These are phyloP conservation scores for Campoletis sonorensis DNA, from an alignment of 1,140 invertebrate species.

Conservation along the genomic window DNA sequence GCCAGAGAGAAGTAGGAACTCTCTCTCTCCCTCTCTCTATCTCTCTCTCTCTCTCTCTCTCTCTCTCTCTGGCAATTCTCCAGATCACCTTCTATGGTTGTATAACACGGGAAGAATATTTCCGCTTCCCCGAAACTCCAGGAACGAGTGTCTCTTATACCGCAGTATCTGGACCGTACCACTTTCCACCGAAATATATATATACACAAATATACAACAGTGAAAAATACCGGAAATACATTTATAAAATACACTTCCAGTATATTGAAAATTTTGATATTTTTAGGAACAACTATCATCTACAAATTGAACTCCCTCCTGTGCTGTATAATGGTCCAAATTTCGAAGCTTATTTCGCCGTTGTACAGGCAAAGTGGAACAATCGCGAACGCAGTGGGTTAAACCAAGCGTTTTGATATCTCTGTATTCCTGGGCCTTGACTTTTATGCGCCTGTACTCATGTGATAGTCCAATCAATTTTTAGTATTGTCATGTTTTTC, in stretches of 20 bases:
- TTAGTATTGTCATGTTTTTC: too few species aligned
- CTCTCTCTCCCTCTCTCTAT: too few species aligned
- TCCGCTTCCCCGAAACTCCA: conserved; percentile 17
- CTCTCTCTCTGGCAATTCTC: conserved; percentile 44
- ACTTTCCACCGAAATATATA: background rate
- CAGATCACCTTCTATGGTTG: conserved; percentile 4
- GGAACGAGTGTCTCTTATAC: conserved; percentile 33
- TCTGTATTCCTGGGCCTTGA: too few species aligned
- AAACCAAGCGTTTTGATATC: too few species aligned
- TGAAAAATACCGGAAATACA: background rate
- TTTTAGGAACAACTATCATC: background rate
- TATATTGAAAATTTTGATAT: background rate
- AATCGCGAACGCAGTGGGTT: too few species aligned
- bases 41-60: too few species aligned
- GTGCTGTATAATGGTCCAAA: too few species aligned
- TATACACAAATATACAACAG: background rate
- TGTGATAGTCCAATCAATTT: too few species aligned
- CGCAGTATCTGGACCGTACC: background rate
- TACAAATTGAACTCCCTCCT: background rate
- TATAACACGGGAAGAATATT: conserved; percentile 16
- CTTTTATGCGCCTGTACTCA: too few species aligned
- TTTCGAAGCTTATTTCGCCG: too few species aligned
- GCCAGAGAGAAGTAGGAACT: conserved; percentile 6
- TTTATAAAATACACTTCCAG: background rate
- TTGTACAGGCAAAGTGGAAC: too few species aligned